phyloP scores from a whole-genome alignment of 1,140 invertebrate species.

The Triops longicaudatus region DNA sequence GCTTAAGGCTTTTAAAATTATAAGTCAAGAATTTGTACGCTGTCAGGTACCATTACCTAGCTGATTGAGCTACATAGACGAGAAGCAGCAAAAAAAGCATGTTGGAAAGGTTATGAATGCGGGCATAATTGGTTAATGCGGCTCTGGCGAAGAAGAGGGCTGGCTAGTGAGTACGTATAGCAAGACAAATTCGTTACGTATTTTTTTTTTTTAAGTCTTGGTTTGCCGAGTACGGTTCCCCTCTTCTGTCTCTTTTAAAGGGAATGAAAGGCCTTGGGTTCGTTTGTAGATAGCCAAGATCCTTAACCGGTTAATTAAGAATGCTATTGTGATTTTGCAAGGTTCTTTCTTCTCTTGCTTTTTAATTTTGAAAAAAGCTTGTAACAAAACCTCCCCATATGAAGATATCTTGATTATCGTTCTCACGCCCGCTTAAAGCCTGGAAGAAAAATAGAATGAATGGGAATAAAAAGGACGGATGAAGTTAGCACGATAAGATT shows the following conservation, averaged over 20 bases:
- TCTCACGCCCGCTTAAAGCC: neutral
- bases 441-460: no score
- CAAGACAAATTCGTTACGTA: neutral
- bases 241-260: neutral
- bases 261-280: neutral
- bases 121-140: neutral
- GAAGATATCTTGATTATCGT: neutral
- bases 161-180: neutral
- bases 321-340: neutral
- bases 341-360: neutral
- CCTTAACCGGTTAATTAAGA: constrained; percentile 8
- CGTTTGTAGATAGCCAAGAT: neutral
- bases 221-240: neutral
- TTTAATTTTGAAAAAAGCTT: no score
- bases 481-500: neutral
- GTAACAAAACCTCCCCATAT: neutral
- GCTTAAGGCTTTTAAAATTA: neutral
- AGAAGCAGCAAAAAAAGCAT: neutral
- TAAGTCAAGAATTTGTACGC: neutral
- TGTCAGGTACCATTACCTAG: constrained; percentile 1
- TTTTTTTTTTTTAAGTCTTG: neutral
- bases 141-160: neutral
- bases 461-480: no score
- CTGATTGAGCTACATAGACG: constrained; percentile 7
- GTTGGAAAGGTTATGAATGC: neutral